These are phyloP conservation scores for Oreocharis arfaki DNA, from an alignment of 2,113 vertebrate genomes.

Conservation along the genomic window DNA sequence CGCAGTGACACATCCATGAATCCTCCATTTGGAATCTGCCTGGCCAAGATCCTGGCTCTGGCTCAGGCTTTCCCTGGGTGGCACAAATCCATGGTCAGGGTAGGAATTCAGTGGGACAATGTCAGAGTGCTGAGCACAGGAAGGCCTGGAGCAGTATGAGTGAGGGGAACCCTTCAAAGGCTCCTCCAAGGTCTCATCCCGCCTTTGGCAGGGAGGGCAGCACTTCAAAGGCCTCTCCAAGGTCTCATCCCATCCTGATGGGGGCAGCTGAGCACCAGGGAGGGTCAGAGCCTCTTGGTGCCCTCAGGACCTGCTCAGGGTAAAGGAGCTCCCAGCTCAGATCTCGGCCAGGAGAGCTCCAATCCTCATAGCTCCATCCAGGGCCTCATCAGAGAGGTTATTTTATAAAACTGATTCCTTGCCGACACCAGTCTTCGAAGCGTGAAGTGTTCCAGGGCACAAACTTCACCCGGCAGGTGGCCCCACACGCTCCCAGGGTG, in stretches of 20 bases:
- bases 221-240: background rate
- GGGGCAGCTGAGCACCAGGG: rapidly evolving
- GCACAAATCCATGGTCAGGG: background rate
- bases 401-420: background rate
- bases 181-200: background rate
- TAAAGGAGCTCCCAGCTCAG: background rate
- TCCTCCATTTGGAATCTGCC: background rate
- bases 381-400: background rate
- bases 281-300: background rate
- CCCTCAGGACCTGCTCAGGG: background rate
- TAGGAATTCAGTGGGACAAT: background rate
- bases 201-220: background rate
- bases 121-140: background rate
- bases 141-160: background rate
- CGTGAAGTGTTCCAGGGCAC: background rate
- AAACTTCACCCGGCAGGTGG: background rate
- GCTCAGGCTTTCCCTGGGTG: background rate
- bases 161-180: background rate
- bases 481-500: background rate
- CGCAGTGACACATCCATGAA: background rate
- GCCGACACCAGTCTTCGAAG: background rate
- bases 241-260: background rate
- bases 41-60: background rate
- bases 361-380: background rate
- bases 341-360: background rate